Conservation (phyloP, 2,888 invertebrate genomes). For the Rhamnusium bicolor region DNA sequence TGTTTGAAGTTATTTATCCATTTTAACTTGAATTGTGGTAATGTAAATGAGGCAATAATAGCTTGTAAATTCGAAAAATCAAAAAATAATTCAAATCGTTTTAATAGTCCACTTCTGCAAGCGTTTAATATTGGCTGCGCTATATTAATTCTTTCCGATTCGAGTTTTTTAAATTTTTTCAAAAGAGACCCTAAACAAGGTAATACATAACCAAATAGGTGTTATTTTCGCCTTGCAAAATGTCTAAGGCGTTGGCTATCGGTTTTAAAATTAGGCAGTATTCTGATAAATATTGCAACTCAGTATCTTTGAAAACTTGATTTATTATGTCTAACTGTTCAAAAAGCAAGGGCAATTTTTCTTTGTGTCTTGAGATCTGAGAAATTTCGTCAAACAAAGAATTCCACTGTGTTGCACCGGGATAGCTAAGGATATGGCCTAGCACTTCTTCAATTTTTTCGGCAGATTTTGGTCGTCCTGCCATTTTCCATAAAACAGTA, state of each 20-base stretch:
- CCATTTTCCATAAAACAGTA: constrained; percentile 42
- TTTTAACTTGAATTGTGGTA: background rate
- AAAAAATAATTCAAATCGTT: background rate
- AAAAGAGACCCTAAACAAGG: constrained; percentile 17
- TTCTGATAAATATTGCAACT: constrained; percentile 35
- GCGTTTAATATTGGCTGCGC: too few relatives aligned
- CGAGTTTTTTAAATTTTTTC: constrained; percentile 5
- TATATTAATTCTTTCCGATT: background rate
- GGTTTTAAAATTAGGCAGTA: constrained; percentile 39
- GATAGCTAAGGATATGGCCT: constrained; percentile 35
- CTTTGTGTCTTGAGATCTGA: constrained; percentile 39
- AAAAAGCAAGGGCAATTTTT: constrained; percentile 23
- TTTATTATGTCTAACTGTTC: constrained; percentile 26
- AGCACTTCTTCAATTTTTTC: constrained; percentile 43
- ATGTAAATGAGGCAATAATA: background rate
- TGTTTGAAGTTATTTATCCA: background rate
- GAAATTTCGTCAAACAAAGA: constrained; percentile 41
- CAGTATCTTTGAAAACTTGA: constrained; percentile 13
- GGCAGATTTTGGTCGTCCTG: constrained; percentile 45
- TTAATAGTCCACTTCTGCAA: too few relatives aligned
- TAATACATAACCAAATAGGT: constrained; percentile 30
- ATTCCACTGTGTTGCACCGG: constrained; percentile 46
- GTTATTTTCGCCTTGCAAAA: constrained; percentile 43
- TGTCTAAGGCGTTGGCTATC: constrained; percentile 33
- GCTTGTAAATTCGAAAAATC: background rate